phyloP scores from a whole-genome alignment of 1,140 invertebrate genomes.

The Cherax quadricarinatus region DNA sequence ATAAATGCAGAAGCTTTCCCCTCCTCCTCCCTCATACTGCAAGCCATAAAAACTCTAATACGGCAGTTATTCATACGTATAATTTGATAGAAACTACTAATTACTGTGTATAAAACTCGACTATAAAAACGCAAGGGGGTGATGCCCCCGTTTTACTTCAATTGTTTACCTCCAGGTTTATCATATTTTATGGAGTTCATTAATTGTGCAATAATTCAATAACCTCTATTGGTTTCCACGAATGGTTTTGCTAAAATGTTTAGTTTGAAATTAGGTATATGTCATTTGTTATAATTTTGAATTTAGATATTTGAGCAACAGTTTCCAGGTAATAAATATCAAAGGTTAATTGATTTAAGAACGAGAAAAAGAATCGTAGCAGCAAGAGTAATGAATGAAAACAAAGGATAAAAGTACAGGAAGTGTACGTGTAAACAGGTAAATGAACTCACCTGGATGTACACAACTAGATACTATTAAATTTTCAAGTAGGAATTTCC shows the following conservation, averaged over 20 bases:
- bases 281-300: too few relatives aligned
- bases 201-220: slow-evolving; percentile 54
- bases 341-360: too few relatives aligned
- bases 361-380: too few relatives aligned
- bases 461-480: too few relatives aligned
- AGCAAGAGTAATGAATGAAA: too few relatives aligned
- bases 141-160: slow-evolving; percentile 48
- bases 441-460: too few relatives aligned
- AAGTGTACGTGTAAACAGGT: too few relatives aligned
- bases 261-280: background rate
- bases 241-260: slow-evolving; percentile 15
- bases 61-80: slow-evolving; percentile 53
- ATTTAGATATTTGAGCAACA: too few relatives aligned
- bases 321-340: too few relatives aligned
- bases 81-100: slow-evolving; percentile 65
- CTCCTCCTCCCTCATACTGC: background rate
- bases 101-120: slow-evolving; percentile 63
- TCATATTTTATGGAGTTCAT: slow-evolving; percentile 55
- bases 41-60: slow-evolving; percentile 50
- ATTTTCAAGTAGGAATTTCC: too few relatives aligned
- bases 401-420: too few relatives aligned
- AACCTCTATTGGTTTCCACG: slow-evolving; percentile 34
- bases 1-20: background rate
- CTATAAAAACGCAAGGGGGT: slow-evolving; percentile 49
- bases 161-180: slow-evolving; percentile 49